phyloP scores from a whole-genome alignment of 2,113 vertebrate species.

The Nymphicus hollandicus region DNA sequence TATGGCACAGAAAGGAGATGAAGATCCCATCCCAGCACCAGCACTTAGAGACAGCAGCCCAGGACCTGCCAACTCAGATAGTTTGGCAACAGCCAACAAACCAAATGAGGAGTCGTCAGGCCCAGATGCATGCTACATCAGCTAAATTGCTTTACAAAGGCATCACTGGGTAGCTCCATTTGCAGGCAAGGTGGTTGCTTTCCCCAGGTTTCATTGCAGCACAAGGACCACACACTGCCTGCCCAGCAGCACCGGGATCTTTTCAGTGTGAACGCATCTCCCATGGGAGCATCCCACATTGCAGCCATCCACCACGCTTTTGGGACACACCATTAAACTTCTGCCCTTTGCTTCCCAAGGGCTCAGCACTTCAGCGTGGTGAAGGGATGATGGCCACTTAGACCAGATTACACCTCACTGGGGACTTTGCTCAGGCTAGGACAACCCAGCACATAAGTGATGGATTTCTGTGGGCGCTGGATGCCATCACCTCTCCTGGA shows the following conservation, averaged over 20 bases:
- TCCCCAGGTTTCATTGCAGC: neutral
- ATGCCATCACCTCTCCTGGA: neutral
- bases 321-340: neutral
- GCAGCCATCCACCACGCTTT: accelerated
- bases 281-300: accelerated
- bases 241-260: accelerated
- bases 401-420: neutral
- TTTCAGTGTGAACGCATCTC: neutral
- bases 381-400: neutral
- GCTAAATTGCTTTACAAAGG: neutral
- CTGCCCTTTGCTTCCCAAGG: neutral
- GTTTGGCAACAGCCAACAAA: neutral
- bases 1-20: neutral
- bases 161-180: accelerated
- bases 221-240: accelerated
- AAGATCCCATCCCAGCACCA: neutral
- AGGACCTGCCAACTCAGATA: neutral
- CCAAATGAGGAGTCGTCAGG: neutral
- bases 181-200: neutral
- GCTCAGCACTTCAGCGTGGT: neutral
- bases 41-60: neutral
- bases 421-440: neutral
- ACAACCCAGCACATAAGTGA: accelerated
- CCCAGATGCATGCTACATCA: neutral
- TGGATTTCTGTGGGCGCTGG: neutral